Percentiles rank a stretch among this genome's conserved stretches.
Conservation (phyloP, 2,888 invertebrate genomes). For the Calameuta idolon region DNA sequence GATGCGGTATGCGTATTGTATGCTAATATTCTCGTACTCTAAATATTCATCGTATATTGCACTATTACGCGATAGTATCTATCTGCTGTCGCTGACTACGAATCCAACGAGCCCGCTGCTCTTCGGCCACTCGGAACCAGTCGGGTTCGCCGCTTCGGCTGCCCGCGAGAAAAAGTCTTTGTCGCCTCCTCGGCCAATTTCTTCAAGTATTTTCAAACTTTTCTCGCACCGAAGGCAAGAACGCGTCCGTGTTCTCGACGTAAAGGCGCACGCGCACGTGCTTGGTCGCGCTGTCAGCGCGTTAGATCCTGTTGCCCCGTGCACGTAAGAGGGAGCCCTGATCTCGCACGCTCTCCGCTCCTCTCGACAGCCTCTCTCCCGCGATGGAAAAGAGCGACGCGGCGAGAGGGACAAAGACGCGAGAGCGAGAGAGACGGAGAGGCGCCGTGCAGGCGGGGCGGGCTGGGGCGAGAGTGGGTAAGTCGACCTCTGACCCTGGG, state of each 20-base stretch:
- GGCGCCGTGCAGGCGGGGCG: constrained; percentile 11
- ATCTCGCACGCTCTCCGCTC: constrained; percentile 8
- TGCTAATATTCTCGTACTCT: constrained; percentile 49
- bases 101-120: too few species aligned
- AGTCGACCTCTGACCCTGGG: constrained; percentile 62
- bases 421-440: constrained; percentile 15
- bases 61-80: constrained; percentile 41
- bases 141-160: too few species aligned
- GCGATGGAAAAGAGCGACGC: not conserved
- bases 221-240: too few species aligned
- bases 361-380: too few species aligned
- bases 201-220: too few species aligned
- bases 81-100: constrained; percentile 10
- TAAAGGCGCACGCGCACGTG: constrained; percentile 26
- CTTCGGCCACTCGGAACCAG: too few species aligned
- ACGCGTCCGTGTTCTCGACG: too few species aligned
- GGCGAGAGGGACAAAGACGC: constrained; percentile 13
- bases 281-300: constrained; percentile 29
- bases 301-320: constrained; percentile 42
- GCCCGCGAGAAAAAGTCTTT: too few species aligned
- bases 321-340: constrained; percentile 30
- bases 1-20: constrained; percentile 54
- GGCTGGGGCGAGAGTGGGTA: constrained; percentile 58
- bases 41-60: constrained; percentile 53
- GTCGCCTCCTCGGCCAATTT: too few species aligned